Percentiles rank a stretch among this genome's conserved stretches.
These are phyloP conservation scores for Lepeophtheirus nordmannii DNA, from an alignment of 2,888 invertebrate genomes.

Conservation along the genomic window DNA sequence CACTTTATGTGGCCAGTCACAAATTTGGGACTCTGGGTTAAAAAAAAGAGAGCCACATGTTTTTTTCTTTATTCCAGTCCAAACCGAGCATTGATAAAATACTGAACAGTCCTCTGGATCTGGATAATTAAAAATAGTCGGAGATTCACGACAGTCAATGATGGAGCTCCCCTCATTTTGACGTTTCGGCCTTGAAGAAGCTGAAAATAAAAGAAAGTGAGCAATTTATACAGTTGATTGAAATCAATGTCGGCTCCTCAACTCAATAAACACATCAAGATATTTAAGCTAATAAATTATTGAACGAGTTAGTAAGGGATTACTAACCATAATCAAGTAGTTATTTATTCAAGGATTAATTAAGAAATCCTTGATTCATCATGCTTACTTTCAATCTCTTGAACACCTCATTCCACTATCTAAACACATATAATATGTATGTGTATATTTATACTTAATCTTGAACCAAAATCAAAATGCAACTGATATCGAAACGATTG, in stretches of 20 bases:
- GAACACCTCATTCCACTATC: no score
- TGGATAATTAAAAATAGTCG: background rate
- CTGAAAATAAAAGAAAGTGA: background rate
- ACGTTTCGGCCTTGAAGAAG: background rate
- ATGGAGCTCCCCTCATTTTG: background rate
- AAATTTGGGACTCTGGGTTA: slow-evolving; percentile 8
- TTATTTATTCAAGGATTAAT: no score
- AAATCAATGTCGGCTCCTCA: background rate
- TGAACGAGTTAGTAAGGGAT: no score
- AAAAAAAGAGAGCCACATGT: slow-evolving; percentile 15
- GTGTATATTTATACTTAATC: no score
- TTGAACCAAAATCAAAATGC: no score
- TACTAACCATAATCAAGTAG: no score
- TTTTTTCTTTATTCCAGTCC: slow-evolving; percentile 20
- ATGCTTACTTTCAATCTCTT: no score
- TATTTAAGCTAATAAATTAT: no score
- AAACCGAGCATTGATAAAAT: slow-evolving; percentile 21
- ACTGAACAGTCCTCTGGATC: slow-evolving; percentile 16
- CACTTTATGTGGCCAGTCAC: slow-evolving; percentile 17
- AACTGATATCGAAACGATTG: no score
- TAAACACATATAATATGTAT: no score
- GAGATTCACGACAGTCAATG: slow-evolving; percentile 16
- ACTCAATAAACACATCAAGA: no score
- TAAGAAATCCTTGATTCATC: no score
- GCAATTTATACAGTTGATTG: background rate